These are phyloP conservation scores for Bovichtus variegatus DNA, from an alignment of 2,797 vertebrate species.

Conservation along the genomic window DNA sequence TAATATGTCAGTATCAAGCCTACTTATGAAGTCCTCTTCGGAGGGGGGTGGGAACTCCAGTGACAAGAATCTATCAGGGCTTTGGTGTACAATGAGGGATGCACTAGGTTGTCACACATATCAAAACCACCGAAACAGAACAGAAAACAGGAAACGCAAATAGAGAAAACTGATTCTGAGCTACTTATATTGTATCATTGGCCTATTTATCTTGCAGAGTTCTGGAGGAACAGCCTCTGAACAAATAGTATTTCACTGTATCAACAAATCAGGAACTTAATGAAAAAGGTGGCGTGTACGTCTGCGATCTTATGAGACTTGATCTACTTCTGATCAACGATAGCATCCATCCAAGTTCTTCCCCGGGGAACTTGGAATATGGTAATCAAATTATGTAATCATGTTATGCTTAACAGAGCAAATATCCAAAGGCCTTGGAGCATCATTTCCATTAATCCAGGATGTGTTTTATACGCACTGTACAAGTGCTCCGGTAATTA, in stretches of 20 bases:
- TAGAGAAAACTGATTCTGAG: conserved; percentile 12
- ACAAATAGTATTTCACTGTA: conserved; percentile 23
- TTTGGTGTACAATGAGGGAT: background rate
- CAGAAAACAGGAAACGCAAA: conserved; percentile 25
- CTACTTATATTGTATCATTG: conserved; percentile 5
- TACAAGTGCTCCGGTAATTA: conserved; percentile 50
- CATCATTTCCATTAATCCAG: conserved; percentile 60
- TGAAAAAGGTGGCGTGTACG: conserved; percentile 44
- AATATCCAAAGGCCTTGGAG: conserved; percentile 74
- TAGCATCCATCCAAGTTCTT: conserved; percentile 55
- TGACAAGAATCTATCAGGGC: background rate
- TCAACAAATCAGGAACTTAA: conserved; percentile 33
- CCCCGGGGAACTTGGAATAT: conserved; percentile 57
- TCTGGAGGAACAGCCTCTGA: conserved; percentile 1
- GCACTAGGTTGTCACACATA: conserved; percentile 10
- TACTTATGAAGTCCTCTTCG: background rate
- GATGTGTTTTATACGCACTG: conserved; percentile 52
- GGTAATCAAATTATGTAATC: conserved; percentile 78
- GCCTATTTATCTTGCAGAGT: conserved; percentile 7
- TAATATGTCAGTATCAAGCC: background rate
- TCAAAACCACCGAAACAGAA: background rate
- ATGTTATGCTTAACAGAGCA: conserved; percentile 74
- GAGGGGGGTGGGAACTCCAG: background rate
- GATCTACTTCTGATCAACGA: conserved; percentile 66
- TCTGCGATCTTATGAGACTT: conserved; percentile 56